phyloP scores from a whole-genome alignment of 1,140 invertebrate species.

The Dinothrombium tinctorium region DNA sequence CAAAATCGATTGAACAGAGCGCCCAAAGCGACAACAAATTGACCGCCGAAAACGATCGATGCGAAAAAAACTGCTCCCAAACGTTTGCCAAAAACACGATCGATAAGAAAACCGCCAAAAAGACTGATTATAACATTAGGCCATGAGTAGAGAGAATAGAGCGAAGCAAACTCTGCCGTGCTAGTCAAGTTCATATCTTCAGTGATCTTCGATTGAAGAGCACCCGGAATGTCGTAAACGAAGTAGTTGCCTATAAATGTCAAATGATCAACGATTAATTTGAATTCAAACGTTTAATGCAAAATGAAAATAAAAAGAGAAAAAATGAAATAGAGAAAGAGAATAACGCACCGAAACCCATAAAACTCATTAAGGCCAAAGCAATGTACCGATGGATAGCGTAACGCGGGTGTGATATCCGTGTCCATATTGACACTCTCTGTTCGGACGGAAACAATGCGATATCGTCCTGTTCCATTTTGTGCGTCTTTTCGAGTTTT shows the following conservation, averaged over 20 bases:
- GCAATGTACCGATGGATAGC: conserved; percentile 27
- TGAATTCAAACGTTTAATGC: background rate
- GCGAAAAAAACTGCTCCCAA: conserved; percentile 78
- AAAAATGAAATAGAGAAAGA: background rate
- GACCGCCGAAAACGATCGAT: conserved; percentile 51
- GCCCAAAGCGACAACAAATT: conserved; percentile 59
- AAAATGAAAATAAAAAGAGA: conserved; percentile 1
- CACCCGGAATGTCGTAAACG: conserved; percentile 88
- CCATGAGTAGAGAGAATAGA: conserved; percentile 94
- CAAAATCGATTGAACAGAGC: conserved; percentile 53
- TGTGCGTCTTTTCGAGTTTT: too few relatives aligned
- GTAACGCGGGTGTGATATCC: background rate
- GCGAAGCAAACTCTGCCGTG: conserved; percentile 53
- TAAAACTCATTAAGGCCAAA: conserved; percentile 56
- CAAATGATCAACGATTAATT: background rate
- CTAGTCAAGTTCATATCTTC: conserved; percentile 50
- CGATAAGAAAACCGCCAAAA: conserved; percentile 80
- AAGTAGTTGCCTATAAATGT: conserved; percentile 70
- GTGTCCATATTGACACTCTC: background rate
- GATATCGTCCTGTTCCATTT: too few relatives aligned
- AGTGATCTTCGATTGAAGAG: conserved; percentile 65
- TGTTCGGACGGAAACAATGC: too few relatives aligned
- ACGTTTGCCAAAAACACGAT: conserved; percentile 77
- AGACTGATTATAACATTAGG: conserved; percentile 90
- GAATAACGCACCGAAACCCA: conserved; percentile 46